These are phyloP conservation scores for Oophaga pumilio DNA, from an alignment of 2,113 vertebrate species.

Conservation along the genomic window DNA sequence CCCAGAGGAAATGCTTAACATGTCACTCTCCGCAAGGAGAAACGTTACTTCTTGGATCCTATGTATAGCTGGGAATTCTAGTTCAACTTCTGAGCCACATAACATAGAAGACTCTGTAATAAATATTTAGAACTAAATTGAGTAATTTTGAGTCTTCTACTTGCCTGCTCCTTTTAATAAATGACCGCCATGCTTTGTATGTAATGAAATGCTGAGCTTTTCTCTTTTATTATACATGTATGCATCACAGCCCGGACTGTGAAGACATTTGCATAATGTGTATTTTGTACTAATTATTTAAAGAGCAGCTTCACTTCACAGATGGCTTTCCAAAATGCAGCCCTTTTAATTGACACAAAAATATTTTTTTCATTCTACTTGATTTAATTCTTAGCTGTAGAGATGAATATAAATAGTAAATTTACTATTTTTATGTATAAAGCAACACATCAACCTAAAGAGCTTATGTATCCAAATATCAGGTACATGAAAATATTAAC, in stretches of 20 bases:
- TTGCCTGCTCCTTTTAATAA: neutral
- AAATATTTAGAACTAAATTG: neutral
- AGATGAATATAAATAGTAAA: neutral
- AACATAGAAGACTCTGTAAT: too few species aligned
- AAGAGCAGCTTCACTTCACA: conserved; percentile 48
- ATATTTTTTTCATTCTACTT: conserved; percentile 4
- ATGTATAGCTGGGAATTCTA: too few species aligned
- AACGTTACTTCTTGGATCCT: too few species aligned
- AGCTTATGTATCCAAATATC: neutral
- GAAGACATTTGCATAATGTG: conserved; percentile 50
- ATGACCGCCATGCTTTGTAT: conserved; percentile 33
- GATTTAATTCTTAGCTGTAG: conserved; percentile 5
- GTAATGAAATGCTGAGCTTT: conserved; percentile 44
- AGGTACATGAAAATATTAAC: neutral
- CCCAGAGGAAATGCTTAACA: too few species aligned
- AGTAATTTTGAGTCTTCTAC: neutral
- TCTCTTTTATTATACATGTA: conserved; percentile 48
- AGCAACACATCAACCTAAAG: neutral
- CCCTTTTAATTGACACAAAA: conserved; percentile 42
- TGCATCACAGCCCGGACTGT: conserved; percentile 40
- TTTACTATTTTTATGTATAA: neutral
- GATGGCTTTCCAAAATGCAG: conserved; percentile 43
- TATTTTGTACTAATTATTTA: conserved; percentile 56
- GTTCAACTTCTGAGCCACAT: too few species aligned
- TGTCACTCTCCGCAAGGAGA: too few species aligned